Percentiles rank a stretch among this genome's conserved stretches.
These are phyloP conservation scores for Hipposideros larvatus DNA, from an alignment of 2,797 vertebrate species.

Conservation along the genomic window DNA sequence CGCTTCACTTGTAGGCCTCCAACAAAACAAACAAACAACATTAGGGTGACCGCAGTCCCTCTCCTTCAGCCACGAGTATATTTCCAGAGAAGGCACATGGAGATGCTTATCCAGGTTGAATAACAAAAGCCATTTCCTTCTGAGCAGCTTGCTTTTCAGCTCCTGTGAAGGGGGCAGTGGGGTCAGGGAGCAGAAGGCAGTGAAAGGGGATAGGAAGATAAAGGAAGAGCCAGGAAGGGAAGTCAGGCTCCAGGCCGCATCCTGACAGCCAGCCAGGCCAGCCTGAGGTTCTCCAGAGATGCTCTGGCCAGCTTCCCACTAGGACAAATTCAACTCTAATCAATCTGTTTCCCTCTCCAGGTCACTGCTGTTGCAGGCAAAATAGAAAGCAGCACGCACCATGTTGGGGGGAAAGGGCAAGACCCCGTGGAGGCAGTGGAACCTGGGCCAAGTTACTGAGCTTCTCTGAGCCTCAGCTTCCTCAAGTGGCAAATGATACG, in stretches of 20 bases:
- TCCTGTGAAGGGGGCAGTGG: conserved; percentile 32
- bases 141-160: conserved; percentile 58
- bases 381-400: conserved; percentile 24
- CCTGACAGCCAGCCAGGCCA: conserved; percentile 61
- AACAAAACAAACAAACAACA: conserved; percentile 33
- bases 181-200: conserved; percentile 77
- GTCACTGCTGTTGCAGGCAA: conserved; percentile 49
- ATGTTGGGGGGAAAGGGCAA: background rate
- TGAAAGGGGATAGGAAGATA: conserved; percentile 68
- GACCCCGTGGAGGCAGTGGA: background rate
- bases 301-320: conserved; percentile 73
- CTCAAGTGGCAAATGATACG: conserved; percentile 13
- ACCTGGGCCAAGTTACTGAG: background rate
- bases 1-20: background rate
- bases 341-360: conserved; percentile 66
- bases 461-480: conserved; percentile 26
- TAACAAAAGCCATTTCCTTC: conserved; percentile 74
- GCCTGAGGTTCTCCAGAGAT: conserved; percentile 68
- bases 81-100: conserved; percentile 52
- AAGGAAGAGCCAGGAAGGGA: conserved; percentile 68
- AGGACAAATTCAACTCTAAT: conserved; percentile 71
- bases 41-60: background rate
- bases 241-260: conserved; percentile 72
- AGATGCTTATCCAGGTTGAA: conserved; percentile 40
- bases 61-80: conserved; percentile 23